These are phyloP conservation scores for Liodrosophila aerea DNA, from an alignment of 2,888 invertebrate species.

Conservation along the genomic window DNA sequence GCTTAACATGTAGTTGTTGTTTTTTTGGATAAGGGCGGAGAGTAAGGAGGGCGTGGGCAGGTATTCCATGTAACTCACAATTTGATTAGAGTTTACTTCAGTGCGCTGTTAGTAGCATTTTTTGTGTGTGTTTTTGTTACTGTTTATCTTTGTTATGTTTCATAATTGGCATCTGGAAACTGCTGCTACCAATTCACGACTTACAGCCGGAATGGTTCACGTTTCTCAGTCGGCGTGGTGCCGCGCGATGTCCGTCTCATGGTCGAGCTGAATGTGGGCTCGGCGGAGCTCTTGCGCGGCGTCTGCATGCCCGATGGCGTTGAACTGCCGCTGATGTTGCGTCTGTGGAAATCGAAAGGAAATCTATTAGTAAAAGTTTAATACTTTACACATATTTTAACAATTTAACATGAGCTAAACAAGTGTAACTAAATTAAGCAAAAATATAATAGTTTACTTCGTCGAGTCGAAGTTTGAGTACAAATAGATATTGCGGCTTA, in stretches of 20 bases:
- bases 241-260: conserved; percentile 81
- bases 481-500: no score
- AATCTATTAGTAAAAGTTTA: conserved; percentile 16
- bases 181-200: conserved; percentile 47
- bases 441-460: conserved; percentile 15
- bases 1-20: neutral
- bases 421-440: conserved; percentile 12
- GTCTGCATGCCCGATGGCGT: conserved; percentile 83
- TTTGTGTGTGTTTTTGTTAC: conserved; percentile 30
- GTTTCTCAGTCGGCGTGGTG: conserved; percentile 83
- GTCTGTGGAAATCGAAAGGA: conserved; percentile 56
- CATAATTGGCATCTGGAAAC: conserved; percentile 55
- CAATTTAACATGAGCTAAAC: conserved; percentile 22
- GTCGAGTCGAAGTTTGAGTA: conserved; percentile 4
- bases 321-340: conserved; percentile 82
- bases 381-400: conserved; percentile 5
- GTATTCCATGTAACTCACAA: conserved; percentile 47
- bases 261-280: conserved; percentile 79
- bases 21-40: conserved; percentile 4
- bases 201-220: conserved; percentile 90
- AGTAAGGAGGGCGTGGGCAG: conserved; percentile 15
- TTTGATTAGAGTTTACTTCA: conserved; percentile 56
- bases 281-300: conserved; percentile 81
- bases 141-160: conserved; percentile 14
- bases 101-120: conserved; percentile 60